phyloP scores from a whole-genome alignment of 2,888 invertebrate species.

The Ichneumoninae sp. region DNA sequence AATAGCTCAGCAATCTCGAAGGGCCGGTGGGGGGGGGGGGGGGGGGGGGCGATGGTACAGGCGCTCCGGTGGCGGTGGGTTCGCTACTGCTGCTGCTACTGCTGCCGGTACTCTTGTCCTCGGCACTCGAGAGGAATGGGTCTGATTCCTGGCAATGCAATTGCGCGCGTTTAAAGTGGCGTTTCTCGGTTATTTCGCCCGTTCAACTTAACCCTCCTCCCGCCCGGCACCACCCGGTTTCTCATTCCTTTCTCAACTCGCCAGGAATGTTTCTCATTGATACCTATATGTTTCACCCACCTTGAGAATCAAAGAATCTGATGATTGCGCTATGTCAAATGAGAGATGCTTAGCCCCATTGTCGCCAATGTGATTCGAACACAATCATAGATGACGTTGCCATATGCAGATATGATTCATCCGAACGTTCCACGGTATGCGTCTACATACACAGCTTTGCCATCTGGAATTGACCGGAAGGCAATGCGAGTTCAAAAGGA shows the following conservation, averaged over 20 bases:
- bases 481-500: neutral
- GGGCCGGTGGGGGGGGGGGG: constrained; percentile 75
- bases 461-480: neutral
- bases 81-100: constrained; percentile 56
- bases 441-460: neutral
- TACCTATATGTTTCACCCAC: constrained; percentile 29
- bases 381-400: too few species aligned
- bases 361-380: neutral
- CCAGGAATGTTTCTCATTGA: constrained; percentile 61
- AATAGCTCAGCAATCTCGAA: constrained; percentile 84
- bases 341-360: neutral
- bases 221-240: constrained; percentile 52
- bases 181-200: constrained; percentile 82
- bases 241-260: constrained; percentile 62
- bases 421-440: neutral
- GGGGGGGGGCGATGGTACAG: constrained; percentile 62
- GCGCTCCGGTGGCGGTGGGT: constrained; percentile 43
- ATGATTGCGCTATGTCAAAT: neutral
- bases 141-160: constrained; percentile 84
- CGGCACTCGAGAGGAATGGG: constrained; percentile 77
- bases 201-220: constrained; percentile 75
- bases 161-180: constrained; percentile 83
- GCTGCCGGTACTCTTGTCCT: constrained; percentile 44
- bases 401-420: neutral
- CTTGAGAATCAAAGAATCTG: constrained; percentile 45